Evolutionary conservation across 1,140 invertebrate genomes (phyloP), one percentile per base, ranked within the genome.

Genomic region (Helicoverpa armigera): DNA sequence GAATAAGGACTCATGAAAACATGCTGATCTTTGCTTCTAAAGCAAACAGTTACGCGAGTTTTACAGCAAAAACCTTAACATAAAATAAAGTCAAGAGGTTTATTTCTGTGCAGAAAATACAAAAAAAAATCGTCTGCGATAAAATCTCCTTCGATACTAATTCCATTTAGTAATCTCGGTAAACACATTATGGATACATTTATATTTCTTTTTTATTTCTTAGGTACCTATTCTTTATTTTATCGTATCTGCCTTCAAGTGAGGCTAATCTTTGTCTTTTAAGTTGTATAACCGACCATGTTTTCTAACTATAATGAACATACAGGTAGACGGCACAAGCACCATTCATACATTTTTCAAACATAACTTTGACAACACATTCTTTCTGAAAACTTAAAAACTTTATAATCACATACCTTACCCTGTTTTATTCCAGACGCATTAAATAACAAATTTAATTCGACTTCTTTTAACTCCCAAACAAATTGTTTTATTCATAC

Each of bases 401-500:
- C 50, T 51, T 63, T 31, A 31, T 29, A 54, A 12, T 53, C 67
- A 53, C 67, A 70, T 14, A 31, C 5, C 60, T 13, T 54, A 13
- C 31, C 4, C 12, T 5, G 53, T 54, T 29, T 31, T 72, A 53
- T 50, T 54, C 31, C 13, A 9, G 4, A 54, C 23, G 48, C 29
- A 72, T 54, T 43, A 43, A 43, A 35, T 35, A 35, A 35, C 35
- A 35, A 35, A 35, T 35, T 53, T 18, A 72, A 54, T 72, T 29
- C 3, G n/a, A n/a, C 53, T 72, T 72, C 18, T 69, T 50, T 69
- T 50, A 69, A 69, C 43, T 69, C 65, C n/a, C 48, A 69, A 69
- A 69, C 65, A 69, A 50, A 69, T 50, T 69, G 65, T 69, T 69
- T 69, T 69, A 69, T 69, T 69, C 65, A 69, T 69, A 43, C 16